Evolutionary conservation across 2,797 vertebrate species (phyloP).

Genomic region (Mormyrops attenuatus): DNA sequence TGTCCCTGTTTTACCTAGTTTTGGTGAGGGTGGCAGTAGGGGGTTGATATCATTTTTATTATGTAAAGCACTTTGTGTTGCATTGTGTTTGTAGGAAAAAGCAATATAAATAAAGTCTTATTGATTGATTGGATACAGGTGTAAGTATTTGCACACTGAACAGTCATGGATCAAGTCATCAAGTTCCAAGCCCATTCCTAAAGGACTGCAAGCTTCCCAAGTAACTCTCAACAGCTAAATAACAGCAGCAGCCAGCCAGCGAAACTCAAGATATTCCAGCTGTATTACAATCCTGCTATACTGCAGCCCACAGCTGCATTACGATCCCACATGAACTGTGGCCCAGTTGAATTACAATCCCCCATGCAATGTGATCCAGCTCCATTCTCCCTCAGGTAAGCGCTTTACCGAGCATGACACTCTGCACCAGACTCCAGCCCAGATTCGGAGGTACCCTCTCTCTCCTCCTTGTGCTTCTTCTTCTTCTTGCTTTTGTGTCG

Average conservation of each 20-base stretch:
- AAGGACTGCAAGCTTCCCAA: neutral
- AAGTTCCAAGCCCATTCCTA: too few species aligned
- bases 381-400: neutral
- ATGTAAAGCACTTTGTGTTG: too few species aligned
- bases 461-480: conserved; percentile 48
- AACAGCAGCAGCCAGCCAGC: neutral
- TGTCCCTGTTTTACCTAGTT: too few species aligned
- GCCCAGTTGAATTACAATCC: neutral
- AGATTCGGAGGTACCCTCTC: conserved; percentile 54
- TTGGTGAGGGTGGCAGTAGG: too few species aligned
- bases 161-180: too few species aligned
- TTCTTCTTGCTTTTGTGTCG: conserved; percentile 66
- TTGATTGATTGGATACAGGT: too few species aligned
- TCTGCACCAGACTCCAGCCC: conserved; percentile 39
- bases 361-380: neutral
- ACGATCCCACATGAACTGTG: neutral
- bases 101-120: too few species aligned
- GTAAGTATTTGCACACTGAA: too few species aligned
- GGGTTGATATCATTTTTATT: too few species aligned
- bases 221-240: neutral
- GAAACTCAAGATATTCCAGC: neutral
- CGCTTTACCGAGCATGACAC: conserved; percentile 27
- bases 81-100: too few species aligned
- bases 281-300: neutral
- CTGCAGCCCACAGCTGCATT: neutral